A percentile compares a stretch with the other conserved stretches of the same genome.
These are phyloP conservation scores for Tautogolabrus adspersus DNA, from an alignment of 2,113 vertebrate species.

Conservation along the genomic window DNA sequence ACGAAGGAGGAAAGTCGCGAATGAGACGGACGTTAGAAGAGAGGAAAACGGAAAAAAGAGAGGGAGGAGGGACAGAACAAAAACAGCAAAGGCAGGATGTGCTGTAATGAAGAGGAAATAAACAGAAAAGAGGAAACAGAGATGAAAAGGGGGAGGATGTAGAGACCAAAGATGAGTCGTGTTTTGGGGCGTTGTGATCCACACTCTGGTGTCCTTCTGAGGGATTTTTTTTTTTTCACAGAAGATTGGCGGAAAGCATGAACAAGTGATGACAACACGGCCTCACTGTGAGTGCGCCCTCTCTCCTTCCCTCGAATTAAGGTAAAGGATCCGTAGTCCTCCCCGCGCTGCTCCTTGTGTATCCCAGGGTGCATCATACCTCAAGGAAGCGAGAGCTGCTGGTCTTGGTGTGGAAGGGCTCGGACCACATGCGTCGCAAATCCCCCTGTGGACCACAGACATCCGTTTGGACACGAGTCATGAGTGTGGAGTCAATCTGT, in stretches of 20 bases:
- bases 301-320: conserved; percentile 62
- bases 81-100: conserved; percentile 69
- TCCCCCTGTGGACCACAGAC: conserved; percentile 87
- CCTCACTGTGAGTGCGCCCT: conserved; percentile 76
- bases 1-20: conserved; percentile 40
- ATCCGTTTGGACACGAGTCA: background rate
- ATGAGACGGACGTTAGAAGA: conserved; percentile 36
- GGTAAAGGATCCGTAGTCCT: conserved; percentile 68
- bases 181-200: conserved; percentile 67
- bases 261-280: conserved; percentile 77
- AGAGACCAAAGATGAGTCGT: conserved; percentile 61
- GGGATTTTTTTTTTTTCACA: conserved; percentile 51
- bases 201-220: conserved; percentile 69
- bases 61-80: background rate
- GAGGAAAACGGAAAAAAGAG: conserved; percentile 15
- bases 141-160: conserved; percentile 51
- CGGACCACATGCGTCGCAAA: conserved; percentile 99
- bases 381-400: conserved; percentile 97
- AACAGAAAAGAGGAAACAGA: conserved; percentile 61
- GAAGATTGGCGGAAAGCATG: conserved; percentile 75
- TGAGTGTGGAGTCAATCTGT: background rate
- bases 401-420: conserved; percentile 97
- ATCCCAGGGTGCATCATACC: conserved; percentile 92
- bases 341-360: conserved; percentile 51
- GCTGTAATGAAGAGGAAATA: conserved; percentile 60